Percentiles rank a stretch among this genome's conserved stretches.
Evolutionary conservation across 2,888 invertebrate species (phyloP).

Genomic region (Apomyelois bistriatella): DNA sequence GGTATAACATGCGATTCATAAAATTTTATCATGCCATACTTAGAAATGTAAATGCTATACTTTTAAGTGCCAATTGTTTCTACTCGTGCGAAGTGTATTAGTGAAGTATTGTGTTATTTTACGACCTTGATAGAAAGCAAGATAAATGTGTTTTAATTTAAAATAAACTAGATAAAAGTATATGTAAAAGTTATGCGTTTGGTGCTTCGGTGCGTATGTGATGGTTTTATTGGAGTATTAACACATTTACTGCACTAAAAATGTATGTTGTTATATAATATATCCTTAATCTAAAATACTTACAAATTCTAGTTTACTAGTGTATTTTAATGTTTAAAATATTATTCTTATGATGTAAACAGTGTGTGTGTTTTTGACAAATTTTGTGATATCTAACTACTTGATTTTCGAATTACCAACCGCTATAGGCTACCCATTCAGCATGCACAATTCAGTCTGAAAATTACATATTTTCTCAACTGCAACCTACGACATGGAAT

Average conservation of each 20-base stretch:
- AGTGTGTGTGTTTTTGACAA: not conserved
- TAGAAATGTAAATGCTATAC: not conserved
- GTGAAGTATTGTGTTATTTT: not conserved
- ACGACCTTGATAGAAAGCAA: not conserved
- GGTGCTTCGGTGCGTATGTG: not conserved
- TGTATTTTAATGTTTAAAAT: no score
- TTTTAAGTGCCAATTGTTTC: not conserved
- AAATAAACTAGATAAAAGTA: not conserved
- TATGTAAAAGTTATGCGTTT: not conserved
- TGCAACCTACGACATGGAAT: constrained; percentile 30
- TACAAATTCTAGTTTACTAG: no score
- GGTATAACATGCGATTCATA: not conserved
- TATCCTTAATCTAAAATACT: no score
- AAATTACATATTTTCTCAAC: constrained; percentile 43
- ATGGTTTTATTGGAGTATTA: not conserved
- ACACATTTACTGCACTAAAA: not conserved
- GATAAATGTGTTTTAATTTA: not conserved
- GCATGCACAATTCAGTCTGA: constrained; percentile 66
- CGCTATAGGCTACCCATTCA: constrained; percentile 50
- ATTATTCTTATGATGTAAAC: not conserved
- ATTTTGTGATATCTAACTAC: not conserved
- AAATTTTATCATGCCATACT: not conserved
- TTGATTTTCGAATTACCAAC: constrained; percentile 36
- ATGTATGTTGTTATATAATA: not conserved
- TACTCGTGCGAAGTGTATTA: not conserved